These are phyloP conservation scores for Drosophila auraria DNA, from an alignment of 1,140 invertebrate genomes.

Conservation along the genomic window DNA sequence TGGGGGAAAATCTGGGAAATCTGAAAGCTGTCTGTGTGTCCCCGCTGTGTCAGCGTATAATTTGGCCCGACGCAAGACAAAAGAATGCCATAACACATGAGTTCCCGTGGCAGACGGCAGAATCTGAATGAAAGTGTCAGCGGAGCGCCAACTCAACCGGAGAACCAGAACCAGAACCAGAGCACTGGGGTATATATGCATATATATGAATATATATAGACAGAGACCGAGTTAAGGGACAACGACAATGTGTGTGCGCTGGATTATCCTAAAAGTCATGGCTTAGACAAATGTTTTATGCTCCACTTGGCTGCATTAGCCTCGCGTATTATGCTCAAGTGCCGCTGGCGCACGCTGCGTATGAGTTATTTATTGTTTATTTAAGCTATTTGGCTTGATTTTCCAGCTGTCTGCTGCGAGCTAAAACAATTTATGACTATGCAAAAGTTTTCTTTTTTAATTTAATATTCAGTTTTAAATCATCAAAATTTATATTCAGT, in stretches of 20 bases:
- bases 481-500: not conserved
- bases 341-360: slow-evolving; percentile 58
- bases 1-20: slow-evolving; percentile 6
- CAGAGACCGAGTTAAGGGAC: slow-evolving; percentile 7
- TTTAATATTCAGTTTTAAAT: not conserved
- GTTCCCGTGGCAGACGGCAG: slow-evolving; percentile 6
- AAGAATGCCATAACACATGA: slow-evolving; percentile 50
- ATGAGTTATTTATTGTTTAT: slow-evolving; percentile 73
- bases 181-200: slow-evolving; percentile 24
- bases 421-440: slow-evolving; percentile 57
- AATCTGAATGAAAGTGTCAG: slow-evolving; percentile 64
- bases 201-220: slow-evolving; percentile 1
- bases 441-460: slow-evolving; percentile 1
- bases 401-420: slow-evolving; percentile 39
- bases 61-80: slow-evolving; percentile 37
- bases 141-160: slow-evolving; percentile 24
- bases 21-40: slow-evolving; percentile 4
- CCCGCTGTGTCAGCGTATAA: slow-evolving; percentile 41
- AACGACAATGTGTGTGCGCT: slow-evolving; percentile 20
- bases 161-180: not conserved
- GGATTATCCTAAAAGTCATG: slow-evolving; percentile 62
- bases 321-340: slow-evolving; percentile 50
- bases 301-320: slow-evolving; percentile 66
- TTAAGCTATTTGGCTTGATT: slow-evolving; percentile 49
- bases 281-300: slow-evolving; percentile 70